Percentiles rank a stretch among this genome's conserved stretches.
These are phyloP conservation scores for Brotula barbata DNA, from an alignment of 2,797 vertebrate genomes.

Conservation along the genomic window DNA sequence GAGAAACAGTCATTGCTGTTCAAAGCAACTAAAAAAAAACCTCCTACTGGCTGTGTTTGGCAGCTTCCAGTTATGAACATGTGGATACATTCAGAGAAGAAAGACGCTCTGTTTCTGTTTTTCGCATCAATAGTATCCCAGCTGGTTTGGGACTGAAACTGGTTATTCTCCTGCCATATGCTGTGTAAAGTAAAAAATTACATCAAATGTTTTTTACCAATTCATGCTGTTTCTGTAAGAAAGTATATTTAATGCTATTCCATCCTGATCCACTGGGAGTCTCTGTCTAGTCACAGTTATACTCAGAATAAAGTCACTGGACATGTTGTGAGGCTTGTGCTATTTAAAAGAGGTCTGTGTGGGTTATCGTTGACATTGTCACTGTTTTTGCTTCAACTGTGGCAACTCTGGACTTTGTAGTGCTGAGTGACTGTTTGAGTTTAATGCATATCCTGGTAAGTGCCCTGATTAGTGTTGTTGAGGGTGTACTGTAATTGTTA, in stretches of 20 bases:
- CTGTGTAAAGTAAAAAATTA: no score
- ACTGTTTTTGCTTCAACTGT: background rate
- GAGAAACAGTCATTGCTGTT: background rate
- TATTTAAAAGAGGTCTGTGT: background rate
- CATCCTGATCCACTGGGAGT: constrained; percentile 45
- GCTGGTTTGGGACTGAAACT: background rate
- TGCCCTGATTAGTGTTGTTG: background rate
- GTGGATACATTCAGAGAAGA: background rate
- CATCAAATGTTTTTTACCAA: no score
- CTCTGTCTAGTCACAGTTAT: constrained; percentile 9
- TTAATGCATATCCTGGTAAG: background rate
- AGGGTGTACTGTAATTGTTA: accelerated
- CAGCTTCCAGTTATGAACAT: background rate
- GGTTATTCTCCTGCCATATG: no score
- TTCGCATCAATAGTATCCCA: background rate
- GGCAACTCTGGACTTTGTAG: no score
- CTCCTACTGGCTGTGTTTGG: no score
- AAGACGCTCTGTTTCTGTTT: background rate
- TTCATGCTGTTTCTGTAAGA: background rate
- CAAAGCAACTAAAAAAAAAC: no score
- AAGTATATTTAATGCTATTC: constrained; percentile 16
- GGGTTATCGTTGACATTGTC: background rate
- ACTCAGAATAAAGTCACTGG: constrained; percentile 11
- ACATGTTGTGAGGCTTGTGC: background rate
- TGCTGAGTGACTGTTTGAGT: background rate